Percentiles rank a stretch among this genome's conserved stretches.
Evolutionary conservation across 2,797 vertebrate species (phyloP).

Genomic region (Coreius guichenoti): DNA sequence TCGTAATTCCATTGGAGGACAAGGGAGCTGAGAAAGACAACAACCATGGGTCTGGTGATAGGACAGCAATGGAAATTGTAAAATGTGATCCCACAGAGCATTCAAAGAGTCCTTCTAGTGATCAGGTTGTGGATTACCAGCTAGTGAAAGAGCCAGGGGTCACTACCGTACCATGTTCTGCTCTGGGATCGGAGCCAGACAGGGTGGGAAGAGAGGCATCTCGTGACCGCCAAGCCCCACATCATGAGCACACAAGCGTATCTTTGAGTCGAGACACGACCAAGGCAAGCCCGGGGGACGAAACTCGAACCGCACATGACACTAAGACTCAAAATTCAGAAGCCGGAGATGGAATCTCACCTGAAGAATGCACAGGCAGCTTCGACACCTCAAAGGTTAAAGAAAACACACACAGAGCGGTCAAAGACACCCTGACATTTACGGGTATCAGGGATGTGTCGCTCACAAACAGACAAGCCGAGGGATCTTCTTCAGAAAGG

Average conservation of each 20-base stretch:
- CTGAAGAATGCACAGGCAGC: conserved; percentile 65
- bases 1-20: not conserved
- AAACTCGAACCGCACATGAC: conserved; percentile 67
- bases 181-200: conserved; percentile 61
- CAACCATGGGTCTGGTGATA: not conserved
- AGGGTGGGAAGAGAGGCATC: conserved; percentile 49
- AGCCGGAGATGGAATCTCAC: conserved; percentile 70
- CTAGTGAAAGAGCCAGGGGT: conserved; percentile 69
- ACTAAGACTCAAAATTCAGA: conserved; percentile 69
- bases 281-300: conserved; percentile 48
- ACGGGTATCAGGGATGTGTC: conserved; percentile 61
- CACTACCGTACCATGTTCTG: conserved; percentile 64
- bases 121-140: conserved; percentile 45
- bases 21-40: not conserved
- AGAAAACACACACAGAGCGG: conserved; percentile 65
- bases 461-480: conserved; percentile 67
- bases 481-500: conserved; percentile 64
- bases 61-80: conserved; percentile 6
- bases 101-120: not conserved
- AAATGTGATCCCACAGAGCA: conserved; percentile 8
- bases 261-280: conserved; percentile 8
- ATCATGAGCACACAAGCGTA: not conserved
- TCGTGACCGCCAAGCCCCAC: conserved; percentile 59
- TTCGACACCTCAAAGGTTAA: conserved; percentile 71
- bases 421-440: conserved; percentile 77